Conservation (phyloP, 2,888 invertebrate genomes). For the Diaperis boleti region DNA sequence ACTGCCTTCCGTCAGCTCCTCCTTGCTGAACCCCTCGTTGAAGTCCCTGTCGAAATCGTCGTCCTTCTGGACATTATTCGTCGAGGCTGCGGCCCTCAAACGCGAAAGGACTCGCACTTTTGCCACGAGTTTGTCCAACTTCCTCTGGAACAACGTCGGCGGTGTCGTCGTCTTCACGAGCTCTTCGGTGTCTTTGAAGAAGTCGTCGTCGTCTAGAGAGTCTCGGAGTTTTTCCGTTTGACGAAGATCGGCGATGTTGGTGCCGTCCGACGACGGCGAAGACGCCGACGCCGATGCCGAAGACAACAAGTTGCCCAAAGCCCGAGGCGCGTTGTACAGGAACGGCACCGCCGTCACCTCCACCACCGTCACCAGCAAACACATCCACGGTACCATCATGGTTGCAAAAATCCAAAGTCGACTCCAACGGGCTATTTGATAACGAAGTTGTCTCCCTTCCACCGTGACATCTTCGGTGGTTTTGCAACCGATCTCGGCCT, state of each 20-base stretch:
- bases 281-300: constrained; percentile 46
- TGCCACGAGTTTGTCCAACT: constrained; percentile 49
- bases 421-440: too few species aligned
- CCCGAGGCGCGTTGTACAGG: constrained; percentile 39
- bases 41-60: constrained; percentile 45
- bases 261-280: constrained; percentile 32
- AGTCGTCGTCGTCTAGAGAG: constrained; percentile 24
- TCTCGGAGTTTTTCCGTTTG: constrained; percentile 13
- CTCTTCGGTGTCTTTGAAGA: constrained; percentile 25
- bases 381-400: constrained; percentile 3
- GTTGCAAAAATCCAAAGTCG: too few species aligned
- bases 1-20: neutral
- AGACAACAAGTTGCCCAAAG: constrained; percentile 40
- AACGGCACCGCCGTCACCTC: constrained; percentile 37
- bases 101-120: constrained; percentile 48
- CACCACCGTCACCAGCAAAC: constrained; percentile 3
- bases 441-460: neutral
- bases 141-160: constrained; percentile 46
- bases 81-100: neutral
- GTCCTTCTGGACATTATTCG: neutral
- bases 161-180: neutral
- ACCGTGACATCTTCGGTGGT: constrained; percentile 10
- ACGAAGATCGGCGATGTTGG: constrained; percentile 49
- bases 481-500: constrained; percentile 19
- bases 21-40: constrained; percentile 25